Percentiles rank a stretch among this genome's conserved stretches.
Evolutionary conservation across 2,797 vertebrate genomes (phyloP).

Genomic region (Catamblyrhynchus diadema): DNA sequence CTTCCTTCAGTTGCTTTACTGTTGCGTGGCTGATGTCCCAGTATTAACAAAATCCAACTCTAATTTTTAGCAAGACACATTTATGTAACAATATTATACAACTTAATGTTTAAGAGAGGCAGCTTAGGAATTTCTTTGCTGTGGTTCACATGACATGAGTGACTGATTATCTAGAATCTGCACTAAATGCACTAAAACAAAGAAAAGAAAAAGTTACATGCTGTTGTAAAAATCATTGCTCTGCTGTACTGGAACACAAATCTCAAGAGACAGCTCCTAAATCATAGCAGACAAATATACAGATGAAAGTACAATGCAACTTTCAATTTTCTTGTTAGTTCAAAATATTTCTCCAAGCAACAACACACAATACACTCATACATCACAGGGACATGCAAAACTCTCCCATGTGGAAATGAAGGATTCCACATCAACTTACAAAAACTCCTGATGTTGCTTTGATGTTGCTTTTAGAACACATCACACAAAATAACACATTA

Average conservation of each 20-base stretch:
- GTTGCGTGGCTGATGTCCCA: neutral
- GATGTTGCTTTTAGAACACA: neutral
- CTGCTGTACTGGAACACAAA: neutral
- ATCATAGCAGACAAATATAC: neutral
- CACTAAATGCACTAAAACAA: neutral
- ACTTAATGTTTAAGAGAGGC: neutral
- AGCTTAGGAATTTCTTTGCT: neutral
- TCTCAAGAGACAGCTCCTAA: neutral
- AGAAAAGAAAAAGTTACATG: neutral
- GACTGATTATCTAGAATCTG: neutral
- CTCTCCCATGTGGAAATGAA: neutral
- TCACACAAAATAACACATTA: neutral
- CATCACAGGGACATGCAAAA: neutral
- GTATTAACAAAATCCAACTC: slow-evolving; percentile 35
- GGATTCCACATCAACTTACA: neutral
- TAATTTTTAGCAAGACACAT: neutral
- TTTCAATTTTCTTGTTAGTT: neutral
- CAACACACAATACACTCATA: neutral
- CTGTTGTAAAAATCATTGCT: neutral
- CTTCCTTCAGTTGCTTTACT: neutral
- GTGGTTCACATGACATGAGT: neutral
- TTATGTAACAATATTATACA: slow-evolving; percentile 38
- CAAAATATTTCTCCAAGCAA: neutral
- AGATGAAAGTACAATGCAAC: neutral
- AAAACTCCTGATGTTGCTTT: neutral